phyloP scores from a whole-genome alignment of 2,113 vertebrate species.

The Lepidothrix coronata region DNA sequence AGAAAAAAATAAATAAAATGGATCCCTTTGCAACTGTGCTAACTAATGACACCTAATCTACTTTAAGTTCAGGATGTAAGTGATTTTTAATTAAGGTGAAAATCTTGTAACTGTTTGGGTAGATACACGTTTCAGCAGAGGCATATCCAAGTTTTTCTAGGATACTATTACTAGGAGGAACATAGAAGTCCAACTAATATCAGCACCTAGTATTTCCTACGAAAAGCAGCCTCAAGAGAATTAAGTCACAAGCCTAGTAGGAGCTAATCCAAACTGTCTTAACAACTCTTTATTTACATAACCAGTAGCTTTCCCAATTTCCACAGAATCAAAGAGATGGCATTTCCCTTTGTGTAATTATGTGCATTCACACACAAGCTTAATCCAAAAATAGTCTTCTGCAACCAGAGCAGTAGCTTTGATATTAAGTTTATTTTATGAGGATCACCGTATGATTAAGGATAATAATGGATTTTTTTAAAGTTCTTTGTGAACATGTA shows the following conservation, averaged over 20 bases:
- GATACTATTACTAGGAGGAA: neutral
- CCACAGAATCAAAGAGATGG: neutral
- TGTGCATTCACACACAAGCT: neutral
- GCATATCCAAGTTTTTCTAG: neutral
- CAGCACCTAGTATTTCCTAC: neutral
- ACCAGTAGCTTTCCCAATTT: neutral
- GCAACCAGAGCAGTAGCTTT: neutral
- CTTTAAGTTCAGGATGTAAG: neutral
- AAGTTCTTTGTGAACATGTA: neutral
- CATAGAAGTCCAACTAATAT: neutral
- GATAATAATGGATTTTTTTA: neutral
- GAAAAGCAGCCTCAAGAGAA: neutral
- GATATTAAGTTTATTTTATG: neutral
- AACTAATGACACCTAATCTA: neutral
- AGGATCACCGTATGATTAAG: neutral
- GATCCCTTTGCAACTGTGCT: neutral
- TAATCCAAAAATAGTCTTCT: neutral
- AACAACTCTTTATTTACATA: neutral
- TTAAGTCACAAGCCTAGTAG: neutral
- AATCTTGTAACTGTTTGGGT: neutral
- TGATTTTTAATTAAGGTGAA: neutral
- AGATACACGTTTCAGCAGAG: neutral
- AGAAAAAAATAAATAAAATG: neutral
- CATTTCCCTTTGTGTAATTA: neutral
- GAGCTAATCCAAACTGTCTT: neutral